A percentile compares a stretch with the other conserved stretches of the same genome.
Evolutionary conservation across 2,113 vertebrate species (phyloP).

Genomic region (Eurypyga helias): DNA sequence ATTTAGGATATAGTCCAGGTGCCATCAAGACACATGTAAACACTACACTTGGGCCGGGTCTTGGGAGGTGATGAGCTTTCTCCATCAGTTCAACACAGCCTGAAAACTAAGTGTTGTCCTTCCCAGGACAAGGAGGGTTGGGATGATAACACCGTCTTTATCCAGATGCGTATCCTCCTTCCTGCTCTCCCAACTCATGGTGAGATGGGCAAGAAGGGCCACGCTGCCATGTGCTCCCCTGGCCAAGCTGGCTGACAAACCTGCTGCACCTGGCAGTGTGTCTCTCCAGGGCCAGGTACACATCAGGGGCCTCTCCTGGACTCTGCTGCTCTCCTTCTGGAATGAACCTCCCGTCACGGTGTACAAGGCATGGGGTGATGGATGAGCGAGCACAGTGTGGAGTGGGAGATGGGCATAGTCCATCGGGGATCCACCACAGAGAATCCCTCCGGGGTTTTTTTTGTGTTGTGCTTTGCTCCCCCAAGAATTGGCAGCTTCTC

Average conservation of each 20-base stretch:
- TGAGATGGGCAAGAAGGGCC: neutral
- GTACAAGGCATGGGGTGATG: neutral
- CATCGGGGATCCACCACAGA: fast-evolving
- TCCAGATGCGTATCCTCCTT: neutral
- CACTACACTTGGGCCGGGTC: neutral
- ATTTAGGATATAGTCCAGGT: neutral
- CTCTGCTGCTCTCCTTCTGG: neutral
- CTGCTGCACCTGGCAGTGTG: neutral
- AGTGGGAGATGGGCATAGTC: neutral
- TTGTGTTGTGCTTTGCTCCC: neutral
- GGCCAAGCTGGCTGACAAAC: neutral
- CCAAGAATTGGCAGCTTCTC: neutral
- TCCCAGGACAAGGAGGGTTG: neutral
- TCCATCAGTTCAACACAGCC: neutral
- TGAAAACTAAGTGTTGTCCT: neutral
- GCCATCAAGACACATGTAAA: neutral
- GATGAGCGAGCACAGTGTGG: neutral
- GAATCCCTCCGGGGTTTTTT: neutral
- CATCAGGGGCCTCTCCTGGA: neutral
- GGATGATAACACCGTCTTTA: neutral
- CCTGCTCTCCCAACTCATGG: neutral
- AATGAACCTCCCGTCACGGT: neutral
- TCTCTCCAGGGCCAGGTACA: neutral
- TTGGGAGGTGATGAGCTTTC: neutral
- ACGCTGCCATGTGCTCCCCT: neutral